Percentiles rank a stretch among this genome's conserved stretches.
These are phyloP conservation scores for Gymnarchus niloticus DNA, from an alignment of 2,113 vertebrate species.

Conservation along the genomic window DNA sequence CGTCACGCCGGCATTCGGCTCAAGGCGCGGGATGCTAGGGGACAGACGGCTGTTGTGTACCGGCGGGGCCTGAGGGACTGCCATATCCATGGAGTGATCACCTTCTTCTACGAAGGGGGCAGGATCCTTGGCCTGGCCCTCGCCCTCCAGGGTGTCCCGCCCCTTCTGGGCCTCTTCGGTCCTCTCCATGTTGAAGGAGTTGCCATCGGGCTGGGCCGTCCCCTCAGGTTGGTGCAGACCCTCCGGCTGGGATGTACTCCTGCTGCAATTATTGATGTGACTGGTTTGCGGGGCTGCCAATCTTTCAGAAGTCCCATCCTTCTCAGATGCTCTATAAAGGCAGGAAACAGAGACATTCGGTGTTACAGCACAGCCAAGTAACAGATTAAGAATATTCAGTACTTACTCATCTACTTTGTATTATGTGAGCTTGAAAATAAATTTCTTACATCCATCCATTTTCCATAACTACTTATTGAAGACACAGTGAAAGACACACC, in stretches of 20 bases:
- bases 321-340: constrained; percentile 71
- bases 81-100: constrained; percentile 64
- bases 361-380: not conserved
- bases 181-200: constrained; percentile 44
- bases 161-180: constrained; percentile 59
- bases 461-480: too few relatives aligned
- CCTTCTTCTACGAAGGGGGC: constrained; percentile 59
- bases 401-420: not conserved
- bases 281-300: constrained; percentile 77
- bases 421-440: not conserved
- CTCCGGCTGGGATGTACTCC: constrained; percentile 60
- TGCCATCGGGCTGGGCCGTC: constrained; percentile 50
- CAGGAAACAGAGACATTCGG: not conserved
- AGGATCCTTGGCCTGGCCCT: constrained; percentile 56
- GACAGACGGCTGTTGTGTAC: constrained; percentile 71
- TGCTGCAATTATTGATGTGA: constrained; percentile 67
- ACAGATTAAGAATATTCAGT: not conserved
- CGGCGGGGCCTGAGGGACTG: constrained; percentile 45
- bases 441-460: not conserved
- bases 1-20: constrained; percentile 77
- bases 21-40: constrained; percentile 59
- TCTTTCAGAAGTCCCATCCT: constrained; percentile 66
- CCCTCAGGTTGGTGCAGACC: constrained; percentile 53
- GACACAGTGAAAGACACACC: too few relatives aligned
- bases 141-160: constrained; percentile 62